Conservation (phyloP, 2,113 vertebrate species). For the Eonycteris spelaea region DNA sequence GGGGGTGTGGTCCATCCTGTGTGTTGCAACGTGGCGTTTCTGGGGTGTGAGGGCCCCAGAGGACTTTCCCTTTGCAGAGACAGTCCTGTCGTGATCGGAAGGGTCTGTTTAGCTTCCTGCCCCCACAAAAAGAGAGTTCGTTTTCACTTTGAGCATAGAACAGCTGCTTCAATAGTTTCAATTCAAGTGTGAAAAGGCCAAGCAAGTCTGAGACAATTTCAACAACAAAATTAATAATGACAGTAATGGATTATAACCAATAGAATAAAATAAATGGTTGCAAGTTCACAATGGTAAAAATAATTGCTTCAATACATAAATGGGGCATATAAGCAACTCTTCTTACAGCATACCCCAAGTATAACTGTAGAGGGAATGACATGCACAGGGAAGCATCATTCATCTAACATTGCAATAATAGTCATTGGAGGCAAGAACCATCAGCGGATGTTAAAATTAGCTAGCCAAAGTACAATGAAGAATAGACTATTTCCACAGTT, state of each 20-base stretch:
- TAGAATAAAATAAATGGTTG: background rate
- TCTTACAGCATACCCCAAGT: background rate
- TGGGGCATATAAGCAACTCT: background rate
- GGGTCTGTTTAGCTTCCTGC: background rate
- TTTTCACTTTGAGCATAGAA: background rate
- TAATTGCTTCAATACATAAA: too few species aligned
- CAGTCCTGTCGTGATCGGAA: background rate
- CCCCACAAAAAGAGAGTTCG: background rate
- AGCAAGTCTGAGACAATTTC: background rate
- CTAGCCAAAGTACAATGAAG: background rate
- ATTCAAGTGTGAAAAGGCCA: background rate
- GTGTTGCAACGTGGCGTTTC: rapidly evolving
- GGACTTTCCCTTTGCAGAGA: background rate
- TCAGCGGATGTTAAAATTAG: background rate
- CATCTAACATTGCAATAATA: rapidly evolving
- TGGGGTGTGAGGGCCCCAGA: background rate
- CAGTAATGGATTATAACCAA: background rate
- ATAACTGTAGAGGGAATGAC: rapidly evolving
- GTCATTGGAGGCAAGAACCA: background rate
- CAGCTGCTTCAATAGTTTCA: background rate
- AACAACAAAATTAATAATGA: background rate
- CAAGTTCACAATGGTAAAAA: background rate
- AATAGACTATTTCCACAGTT: background rate
- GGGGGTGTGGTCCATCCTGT: too few species aligned
- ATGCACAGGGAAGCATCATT: background rate